phyloP scores from a whole-genome alignment of 2,113 vertebrate genomes.

The Anthoscopus minutus region DNA sequence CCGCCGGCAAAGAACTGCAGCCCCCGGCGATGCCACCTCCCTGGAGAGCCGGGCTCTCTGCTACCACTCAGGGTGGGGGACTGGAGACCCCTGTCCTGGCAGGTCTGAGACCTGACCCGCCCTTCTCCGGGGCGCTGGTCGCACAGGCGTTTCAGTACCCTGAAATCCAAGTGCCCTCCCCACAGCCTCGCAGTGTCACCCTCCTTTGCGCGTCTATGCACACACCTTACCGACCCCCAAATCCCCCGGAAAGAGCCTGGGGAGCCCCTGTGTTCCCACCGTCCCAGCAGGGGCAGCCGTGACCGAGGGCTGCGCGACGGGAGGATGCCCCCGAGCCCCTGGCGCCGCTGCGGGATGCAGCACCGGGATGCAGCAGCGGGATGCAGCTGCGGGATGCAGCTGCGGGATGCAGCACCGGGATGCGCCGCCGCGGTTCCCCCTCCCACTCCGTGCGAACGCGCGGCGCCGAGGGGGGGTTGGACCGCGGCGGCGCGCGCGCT shows the following conservation, averaged over 20 bases:
- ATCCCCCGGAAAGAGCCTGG: neutral
- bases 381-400: neutral
- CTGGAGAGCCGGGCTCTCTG: too few species aligned
- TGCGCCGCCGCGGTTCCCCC: neutral
- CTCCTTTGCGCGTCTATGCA: neutral
- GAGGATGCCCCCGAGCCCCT: neutral
- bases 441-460: neutral
- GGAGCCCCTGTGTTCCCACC: neutral
- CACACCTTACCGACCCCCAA: neutral
- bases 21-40: neutral
- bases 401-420: neutral
- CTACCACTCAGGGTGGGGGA: fast-evolving
- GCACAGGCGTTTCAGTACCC: neutral
- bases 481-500: neutral
- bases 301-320: neutral
- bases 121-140: fast-evolving
- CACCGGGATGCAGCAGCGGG: too few species aligned
- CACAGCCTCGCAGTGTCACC: neutral
- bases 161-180: too few species aligned
- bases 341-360: neutral
- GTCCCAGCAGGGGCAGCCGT: neutral
- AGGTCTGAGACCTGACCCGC: too few species aligned
- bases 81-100: neutral
- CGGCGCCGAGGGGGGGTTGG: neutral
- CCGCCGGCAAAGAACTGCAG: neutral